Evolutionary conservation across 2,888 invertebrate species (phyloP).

Genomic region (Drosophila yooni): DNA sequence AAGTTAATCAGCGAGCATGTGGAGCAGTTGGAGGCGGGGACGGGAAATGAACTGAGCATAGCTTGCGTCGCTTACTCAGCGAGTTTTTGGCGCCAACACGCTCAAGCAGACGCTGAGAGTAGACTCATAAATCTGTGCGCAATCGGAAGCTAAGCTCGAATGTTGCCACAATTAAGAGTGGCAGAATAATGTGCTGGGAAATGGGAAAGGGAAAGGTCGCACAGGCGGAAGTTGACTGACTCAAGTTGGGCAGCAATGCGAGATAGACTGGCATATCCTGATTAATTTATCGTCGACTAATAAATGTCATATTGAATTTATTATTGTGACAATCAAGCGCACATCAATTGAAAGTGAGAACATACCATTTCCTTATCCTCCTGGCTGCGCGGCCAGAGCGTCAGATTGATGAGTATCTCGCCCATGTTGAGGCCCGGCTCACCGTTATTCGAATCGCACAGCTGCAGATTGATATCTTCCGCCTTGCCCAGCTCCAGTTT

Average conservation of each 20-base stretch:
- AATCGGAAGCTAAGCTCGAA: conserved; percentile 15
- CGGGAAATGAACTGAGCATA: conserved; percentile 7
- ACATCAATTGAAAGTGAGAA: not conserved
- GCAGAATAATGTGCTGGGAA: conserved; percentile 11
- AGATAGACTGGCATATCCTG: conserved; percentile 4
- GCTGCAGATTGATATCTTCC: conserved; percentile 91
- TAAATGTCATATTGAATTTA: conserved; percentile 32
- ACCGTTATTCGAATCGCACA: conserved; percentile 89
- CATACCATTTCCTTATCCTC: conserved; percentile 97
- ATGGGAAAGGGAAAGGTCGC: conserved; percentile 34
- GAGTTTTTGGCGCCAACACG: conserved; percentile 10
- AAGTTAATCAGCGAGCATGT: conserved; percentile 21
- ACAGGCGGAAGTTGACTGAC: conserved; percentile 17
- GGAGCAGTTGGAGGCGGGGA: conserved; percentile 1
- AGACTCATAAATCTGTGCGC: conserved; percentile 45
- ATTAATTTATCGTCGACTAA: conserved; percentile 23
- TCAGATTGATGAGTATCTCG: conserved; percentile 92
- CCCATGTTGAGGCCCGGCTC: conserved; percentile 90
- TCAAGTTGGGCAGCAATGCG: conserved; percentile 6
- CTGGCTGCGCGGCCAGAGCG: conserved; percentile 96
- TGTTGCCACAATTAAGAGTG: conserved; percentile 25
- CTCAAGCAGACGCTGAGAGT: not conserved
- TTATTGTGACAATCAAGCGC: conserved; percentile 15
- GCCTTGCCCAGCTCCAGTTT: conserved; percentile 91
- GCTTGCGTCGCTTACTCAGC: conserved; percentile 27